A percentile compares a stretch with the other conserved stretches of the same genome.
Conservation (phyloP, 2,888 invertebrate species). For the Mycalesis mineus region DNA sequence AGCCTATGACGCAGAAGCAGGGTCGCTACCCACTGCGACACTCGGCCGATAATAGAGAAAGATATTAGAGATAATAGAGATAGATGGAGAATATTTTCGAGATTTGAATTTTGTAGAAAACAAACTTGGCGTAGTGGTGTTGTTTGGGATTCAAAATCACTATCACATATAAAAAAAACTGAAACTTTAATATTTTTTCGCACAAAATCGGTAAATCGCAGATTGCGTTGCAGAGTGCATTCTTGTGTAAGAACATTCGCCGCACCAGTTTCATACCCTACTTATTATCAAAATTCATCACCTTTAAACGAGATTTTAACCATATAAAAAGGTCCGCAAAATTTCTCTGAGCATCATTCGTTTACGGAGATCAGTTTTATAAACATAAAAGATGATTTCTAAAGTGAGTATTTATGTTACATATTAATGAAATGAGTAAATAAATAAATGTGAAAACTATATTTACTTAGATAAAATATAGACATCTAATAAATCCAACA, state of each 20-base stretch:
- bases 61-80: no score
- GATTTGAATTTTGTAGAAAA: no score
- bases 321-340: slow-evolving; percentile 46
- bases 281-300: slow-evolving; percentile 14
- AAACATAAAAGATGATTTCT: slow-evolving; percentile 43
- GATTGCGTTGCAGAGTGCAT: neutral
- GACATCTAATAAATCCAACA: neutral
- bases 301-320: slow-evolving; percentile 14
- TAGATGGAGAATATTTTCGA: no score
- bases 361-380: slow-evolving; percentile 35
- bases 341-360: slow-evolving; percentile 44
- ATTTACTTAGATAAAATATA: neutral
- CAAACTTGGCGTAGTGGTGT: no score
- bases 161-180: no score
- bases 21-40: no score
- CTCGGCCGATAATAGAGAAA: no score
- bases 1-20: no score
- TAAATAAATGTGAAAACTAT: no score
- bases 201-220: neutral
- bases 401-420: slow-evolving; percentile 40
- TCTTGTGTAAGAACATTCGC: neutral
- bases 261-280: slow-evolving; percentile 12
- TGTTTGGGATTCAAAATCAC: no score
- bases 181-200: no score
- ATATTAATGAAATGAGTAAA: neutral